phyloP scores from a whole-genome alignment of 2,113 vertebrate genomes.

The Corythoichthys intestinalis region DNA sequence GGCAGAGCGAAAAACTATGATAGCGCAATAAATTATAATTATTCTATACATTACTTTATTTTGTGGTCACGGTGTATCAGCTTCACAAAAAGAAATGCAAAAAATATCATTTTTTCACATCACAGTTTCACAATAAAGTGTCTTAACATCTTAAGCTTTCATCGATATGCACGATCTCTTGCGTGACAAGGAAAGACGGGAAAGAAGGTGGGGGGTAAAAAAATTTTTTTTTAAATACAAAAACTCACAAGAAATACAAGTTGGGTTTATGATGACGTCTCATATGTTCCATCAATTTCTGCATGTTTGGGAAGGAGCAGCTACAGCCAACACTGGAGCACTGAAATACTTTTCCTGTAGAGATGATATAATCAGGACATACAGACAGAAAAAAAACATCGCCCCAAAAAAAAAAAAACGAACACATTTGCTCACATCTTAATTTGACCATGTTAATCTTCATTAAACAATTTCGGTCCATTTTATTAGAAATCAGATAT shows the following conservation, averaged over 20 bases:
- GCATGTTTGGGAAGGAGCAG: constrained; percentile 85
- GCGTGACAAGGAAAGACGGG: background rate
- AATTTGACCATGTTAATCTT: background rate
- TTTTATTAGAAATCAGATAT: no score
- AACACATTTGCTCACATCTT: background rate
- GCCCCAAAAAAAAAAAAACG: background rate
- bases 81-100: no score
- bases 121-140: background rate
- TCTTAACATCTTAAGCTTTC: background rate
- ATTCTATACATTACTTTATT: no score
- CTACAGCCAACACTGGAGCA: constrained; percentile 81
- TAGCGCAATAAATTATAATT: no score
- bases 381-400: background rate
- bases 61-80: no score
- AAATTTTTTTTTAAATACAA: background rate
- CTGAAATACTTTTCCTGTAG: constrained; percentile 50
- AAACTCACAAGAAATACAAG: constrained; percentile 89
- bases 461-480: no score
- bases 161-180: background rate
- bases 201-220: background rate
- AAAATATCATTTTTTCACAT: background rate
- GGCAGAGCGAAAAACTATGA: no score
- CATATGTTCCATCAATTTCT: constrained; percentile 87
- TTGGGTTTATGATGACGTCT: constrained; percentile 93
- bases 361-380: background rate